These are phyloP conservation scores for Achlya flavicornis DNA, from an alignment of 2,888 invertebrate species.

Conservation along the genomic window DNA sequence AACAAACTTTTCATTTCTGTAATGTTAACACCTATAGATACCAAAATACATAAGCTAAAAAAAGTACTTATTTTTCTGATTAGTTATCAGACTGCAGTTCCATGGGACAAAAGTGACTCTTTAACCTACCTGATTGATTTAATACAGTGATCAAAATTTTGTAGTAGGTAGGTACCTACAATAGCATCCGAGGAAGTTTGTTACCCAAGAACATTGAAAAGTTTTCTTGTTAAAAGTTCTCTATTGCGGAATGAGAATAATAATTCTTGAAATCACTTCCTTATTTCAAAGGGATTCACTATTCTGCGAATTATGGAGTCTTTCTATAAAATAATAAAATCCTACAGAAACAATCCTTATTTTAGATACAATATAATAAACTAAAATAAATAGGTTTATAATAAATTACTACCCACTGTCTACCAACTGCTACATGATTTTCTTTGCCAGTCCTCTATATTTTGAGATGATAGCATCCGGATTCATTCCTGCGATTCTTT, in stretches of 20 bases:
- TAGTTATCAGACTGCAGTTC: no score
- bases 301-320: conserved; percentile 30
- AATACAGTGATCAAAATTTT: conserved; percentile 71
- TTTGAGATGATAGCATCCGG: no score
- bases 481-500: no score
- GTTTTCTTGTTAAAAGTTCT: conserved; percentile 83
- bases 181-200: conserved; percentile 72
- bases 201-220: conserved; percentile 74
- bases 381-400: no score
- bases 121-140: conserved; percentile 43
- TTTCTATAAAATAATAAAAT: neutral
- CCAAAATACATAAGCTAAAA: no score
- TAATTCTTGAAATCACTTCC: conserved; percentile 78
- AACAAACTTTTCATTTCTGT: no score
- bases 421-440: no score
- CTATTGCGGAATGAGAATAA: conserved; percentile 80
- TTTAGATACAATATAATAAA: neutral
- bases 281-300: conserved; percentile 62
- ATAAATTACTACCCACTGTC: no score
- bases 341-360: neutral
- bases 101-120: no score
- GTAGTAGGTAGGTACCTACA: conserved; percentile 63
- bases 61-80: no score
- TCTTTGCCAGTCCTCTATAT: no score
- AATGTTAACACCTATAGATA: no score